A percentile compares a stretch with the other conserved stretches of the same genome.
Evolutionary conservation across 2,888 invertebrate species (phyloP).

Genomic region (Micoletzkya japonica): DNA sequence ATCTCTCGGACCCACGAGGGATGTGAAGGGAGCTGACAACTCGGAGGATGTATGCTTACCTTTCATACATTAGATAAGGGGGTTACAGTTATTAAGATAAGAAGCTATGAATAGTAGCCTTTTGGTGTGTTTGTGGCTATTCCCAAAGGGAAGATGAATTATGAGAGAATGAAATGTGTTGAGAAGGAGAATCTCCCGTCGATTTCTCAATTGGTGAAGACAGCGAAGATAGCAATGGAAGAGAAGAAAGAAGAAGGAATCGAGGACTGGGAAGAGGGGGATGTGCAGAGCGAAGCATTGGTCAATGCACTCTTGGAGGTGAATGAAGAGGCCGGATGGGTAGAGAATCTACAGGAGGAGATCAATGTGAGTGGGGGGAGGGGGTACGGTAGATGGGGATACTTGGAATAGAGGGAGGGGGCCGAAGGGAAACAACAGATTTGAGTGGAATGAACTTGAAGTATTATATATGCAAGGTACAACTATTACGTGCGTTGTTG

Average conservation of each 20-base stretch:
- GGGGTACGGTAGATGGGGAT: too few species aligned
- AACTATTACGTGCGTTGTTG: background rate
- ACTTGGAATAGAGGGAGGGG: background rate
- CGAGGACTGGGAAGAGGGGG: background rate
- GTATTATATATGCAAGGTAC: background rate
- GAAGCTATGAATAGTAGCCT: too few species aligned
- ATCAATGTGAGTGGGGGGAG: too few species aligned
- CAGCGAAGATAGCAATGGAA: background rate
- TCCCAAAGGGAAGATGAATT: background rate
- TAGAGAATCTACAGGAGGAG: too few species aligned
- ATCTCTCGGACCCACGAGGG: conserved; percentile 26
- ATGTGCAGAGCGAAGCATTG: too few species aligned
- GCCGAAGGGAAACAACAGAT: background rate
- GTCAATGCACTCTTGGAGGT: too few species aligned
- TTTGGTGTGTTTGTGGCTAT: conserved; percentile 19
- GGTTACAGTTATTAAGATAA: too few species aligned
- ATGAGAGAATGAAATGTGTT: background rate
- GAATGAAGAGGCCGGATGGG: too few species aligned
- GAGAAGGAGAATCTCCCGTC: conserved; percentile 21
- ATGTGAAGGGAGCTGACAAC: conserved; percentile 25
- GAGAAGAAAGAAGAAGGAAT: background rate
- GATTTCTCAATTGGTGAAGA: background rate
- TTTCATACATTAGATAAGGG: too few species aligned
- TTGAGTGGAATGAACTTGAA: background rate
- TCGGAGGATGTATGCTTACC: too few species aligned